Evolutionary conservation across 2,797 vertebrate genomes (phyloP).

Genomic region (Chaenodraco wilsoni): DNA sequence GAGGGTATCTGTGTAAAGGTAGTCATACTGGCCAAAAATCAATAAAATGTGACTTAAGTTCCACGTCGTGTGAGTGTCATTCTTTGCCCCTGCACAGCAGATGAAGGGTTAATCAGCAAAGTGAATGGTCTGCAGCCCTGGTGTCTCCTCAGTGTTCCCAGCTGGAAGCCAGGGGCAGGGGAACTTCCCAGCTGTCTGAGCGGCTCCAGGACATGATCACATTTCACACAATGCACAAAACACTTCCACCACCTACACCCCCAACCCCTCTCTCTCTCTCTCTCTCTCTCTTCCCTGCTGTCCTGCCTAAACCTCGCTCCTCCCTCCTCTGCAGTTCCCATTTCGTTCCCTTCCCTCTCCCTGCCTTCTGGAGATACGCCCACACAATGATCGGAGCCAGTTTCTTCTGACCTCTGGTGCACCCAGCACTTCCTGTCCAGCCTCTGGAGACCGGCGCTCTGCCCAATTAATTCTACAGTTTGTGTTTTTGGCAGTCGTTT

Average conservation of each 20-base stretch:
- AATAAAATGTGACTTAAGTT: slow-evolving; percentile 91
- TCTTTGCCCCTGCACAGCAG: slow-evolving; percentile 34
- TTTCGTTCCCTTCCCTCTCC: slow-evolving; percentile 25
- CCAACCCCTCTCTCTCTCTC: background rate
- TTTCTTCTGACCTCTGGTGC: slow-evolving; percentile 68
- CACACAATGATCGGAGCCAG: slow-evolving; percentile 42
- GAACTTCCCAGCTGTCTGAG: slow-evolving; percentile 77
- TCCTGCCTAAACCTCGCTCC: slow-evolving; percentile 10
- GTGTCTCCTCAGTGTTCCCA: slow-evolving; percentile 60
- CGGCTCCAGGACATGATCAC: slow-evolving; percentile 72
- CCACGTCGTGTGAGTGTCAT: slow-evolving; percentile 51
- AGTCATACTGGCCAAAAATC: slow-evolving; percentile 89
- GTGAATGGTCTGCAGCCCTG: slow-evolving; percentile 40
- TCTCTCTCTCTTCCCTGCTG: slow-evolving; percentile 21
- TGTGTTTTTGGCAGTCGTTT: slow-evolving; percentile 5
- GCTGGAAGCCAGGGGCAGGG: slow-evolving; percentile 61
- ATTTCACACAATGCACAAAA: slow-evolving; percentile 77
- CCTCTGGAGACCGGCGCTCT: slow-evolving; percentile 44
- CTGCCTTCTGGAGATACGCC: slow-evolving; percentile 58
- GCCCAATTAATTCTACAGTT: slow-evolving; percentile 46
- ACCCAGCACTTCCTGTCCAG: slow-evolving; percentile 68
- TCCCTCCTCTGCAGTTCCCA: slow-evolving; percentile 4
- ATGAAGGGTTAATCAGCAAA: slow-evolving; percentile 67
- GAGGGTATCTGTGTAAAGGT: slow-evolving; percentile 90
- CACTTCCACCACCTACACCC: slow-evolving; percentile 35